A percentile compares a stretch with the other conserved stretches of the same genome.
Conservation (phyloP, 2,797 vertebrate genomes). For the Staurois parvus region DNA sequence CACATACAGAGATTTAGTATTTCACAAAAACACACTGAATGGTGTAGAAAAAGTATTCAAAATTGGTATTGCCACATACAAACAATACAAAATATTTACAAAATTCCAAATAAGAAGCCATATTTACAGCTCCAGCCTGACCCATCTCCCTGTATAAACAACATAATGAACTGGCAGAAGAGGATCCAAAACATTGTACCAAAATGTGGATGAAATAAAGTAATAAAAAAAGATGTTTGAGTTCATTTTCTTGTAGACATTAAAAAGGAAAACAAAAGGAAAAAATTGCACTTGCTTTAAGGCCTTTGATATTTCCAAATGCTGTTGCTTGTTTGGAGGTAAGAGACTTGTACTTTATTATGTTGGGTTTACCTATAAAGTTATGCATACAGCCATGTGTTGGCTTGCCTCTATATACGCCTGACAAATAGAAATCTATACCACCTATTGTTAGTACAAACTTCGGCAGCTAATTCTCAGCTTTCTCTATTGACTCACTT, state of each 20-base stretch:
- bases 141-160: not conserved
- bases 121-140: not conserved
- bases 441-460: not conserved
- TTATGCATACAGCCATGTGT: not conserved
- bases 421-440: not conserved
- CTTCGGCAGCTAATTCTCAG: not conserved
- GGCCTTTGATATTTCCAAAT: not conserved
- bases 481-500: not conserved
- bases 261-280: no score
- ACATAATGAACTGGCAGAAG: not conserved
- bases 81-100: conserved; percentile 26
- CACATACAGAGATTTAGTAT: not conserved
- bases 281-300: not conserved
- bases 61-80: not conserved
- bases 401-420: not conserved
- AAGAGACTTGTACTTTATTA: not conserved
- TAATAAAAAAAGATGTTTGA: not conserved
- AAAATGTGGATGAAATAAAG: not conserved
- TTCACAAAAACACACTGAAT: not conserved
- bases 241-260: no score
- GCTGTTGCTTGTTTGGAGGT: not conserved
- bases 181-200: not conserved
- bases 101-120: not conserved
- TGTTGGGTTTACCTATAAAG: not conserved
- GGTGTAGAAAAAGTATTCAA: not conserved